phyloP scores from a whole-genome alignment of 2,888 invertebrate genomes.

The Caenorhabditis becei region DNA sequence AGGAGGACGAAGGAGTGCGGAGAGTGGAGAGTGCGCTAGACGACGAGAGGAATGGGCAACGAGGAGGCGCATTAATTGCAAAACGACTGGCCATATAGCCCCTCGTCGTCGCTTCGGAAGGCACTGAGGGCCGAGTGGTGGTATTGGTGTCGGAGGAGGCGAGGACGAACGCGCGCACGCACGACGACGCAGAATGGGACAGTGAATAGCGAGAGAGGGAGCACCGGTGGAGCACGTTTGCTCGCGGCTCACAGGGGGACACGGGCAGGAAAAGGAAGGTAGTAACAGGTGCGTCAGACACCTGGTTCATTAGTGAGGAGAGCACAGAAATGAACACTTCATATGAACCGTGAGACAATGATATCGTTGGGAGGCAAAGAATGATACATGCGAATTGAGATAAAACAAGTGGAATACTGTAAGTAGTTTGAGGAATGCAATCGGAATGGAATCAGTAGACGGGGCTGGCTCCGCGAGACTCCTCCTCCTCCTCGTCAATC shows the following conservation, averaged over 20 bases:
- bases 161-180: slow-evolving; percentile 45
- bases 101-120: slow-evolving; percentile 7
- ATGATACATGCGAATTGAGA: no score
- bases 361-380: no score
- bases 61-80: slow-evolving; percentile 52
- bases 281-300: no score
- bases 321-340: no score
- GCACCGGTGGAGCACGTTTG: slow-evolving; percentile 42
- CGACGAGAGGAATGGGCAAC: slow-evolving; percentile 20
- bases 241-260: neutral
- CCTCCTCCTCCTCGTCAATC: slow-evolving; percentile 7
- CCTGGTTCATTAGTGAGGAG: neutral
- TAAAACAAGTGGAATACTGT: no score
- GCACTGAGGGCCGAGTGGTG: slow-evolving; percentile 10
- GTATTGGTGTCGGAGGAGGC: slow-evolving; percentile 45
- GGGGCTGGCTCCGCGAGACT: slow-evolving; percentile 32
- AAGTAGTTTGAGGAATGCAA: neutral
- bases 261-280: neutral
- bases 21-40: slow-evolving; percentile 25
- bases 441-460: slow-evolving; percentile 32
- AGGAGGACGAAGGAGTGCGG: slow-evolving; percentile 23
- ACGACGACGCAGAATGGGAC: slow-evolving; percentile 8
- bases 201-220: neutral
- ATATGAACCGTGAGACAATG: no score
- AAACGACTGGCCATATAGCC: slow-evolving; percentile 59